phyloP scores from a whole-genome alignment of 2,797 vertebrate genomes.

The Valencia hispanica region DNA sequence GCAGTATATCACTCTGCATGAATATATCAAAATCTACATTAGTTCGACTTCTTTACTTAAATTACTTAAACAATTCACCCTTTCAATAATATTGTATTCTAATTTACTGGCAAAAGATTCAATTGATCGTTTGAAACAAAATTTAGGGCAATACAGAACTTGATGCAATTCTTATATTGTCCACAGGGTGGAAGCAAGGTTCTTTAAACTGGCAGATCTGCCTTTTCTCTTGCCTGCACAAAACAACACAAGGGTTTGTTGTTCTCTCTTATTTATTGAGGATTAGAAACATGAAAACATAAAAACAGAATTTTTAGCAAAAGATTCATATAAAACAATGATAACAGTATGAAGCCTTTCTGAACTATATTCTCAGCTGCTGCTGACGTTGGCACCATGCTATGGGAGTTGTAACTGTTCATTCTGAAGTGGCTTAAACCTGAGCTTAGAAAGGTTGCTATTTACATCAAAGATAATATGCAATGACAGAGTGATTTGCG shows the following conservation, averaged over 20 bases:
- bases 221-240: constrained; percentile 13
- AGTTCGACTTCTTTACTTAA: neutral
- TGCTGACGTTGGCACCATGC: constrained; percentile 65
- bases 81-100: neutral
- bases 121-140: neutral
- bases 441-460: constrained; percentile 54
- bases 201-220: neutral
- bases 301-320: constrained; percentile 47
- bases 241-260: constrained; percentile 48
- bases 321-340: constrained; percentile 54
- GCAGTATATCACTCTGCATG: neutral
- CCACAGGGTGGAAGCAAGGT: constrained; percentile 40
- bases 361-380: constrained; percentile 43
- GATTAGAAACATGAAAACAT: constrained; percentile 70
- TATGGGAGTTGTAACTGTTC: constrained; percentile 29
- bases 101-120: neutral
- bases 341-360: constrained; percentile 45
- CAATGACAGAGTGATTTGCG: constrained; percentile 12
- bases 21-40: neutral
- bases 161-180: constrained; percentile 7
- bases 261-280: constrained; percentile 56
- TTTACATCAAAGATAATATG: constrained; percentile 29
- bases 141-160: neutral
- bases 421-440: constrained; percentile 54
- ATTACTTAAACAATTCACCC: neutral